Evolutionary conservation across 2,888 invertebrate genomes (phyloP).

Genomic region (Tenthredo notha): DNA sequence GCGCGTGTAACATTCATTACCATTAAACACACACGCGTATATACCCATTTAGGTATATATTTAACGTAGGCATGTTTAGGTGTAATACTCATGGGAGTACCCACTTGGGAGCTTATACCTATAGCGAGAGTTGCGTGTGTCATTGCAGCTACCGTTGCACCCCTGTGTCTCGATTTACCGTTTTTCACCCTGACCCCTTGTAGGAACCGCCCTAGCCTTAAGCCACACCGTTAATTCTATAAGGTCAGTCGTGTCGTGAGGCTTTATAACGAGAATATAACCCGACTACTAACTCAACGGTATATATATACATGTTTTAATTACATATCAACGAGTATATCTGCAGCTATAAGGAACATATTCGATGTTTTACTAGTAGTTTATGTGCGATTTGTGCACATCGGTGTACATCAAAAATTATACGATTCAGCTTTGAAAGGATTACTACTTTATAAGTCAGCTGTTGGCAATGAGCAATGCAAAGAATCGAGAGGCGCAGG

Average conservation of each 20-base stretch:
- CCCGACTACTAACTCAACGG: not conserved
- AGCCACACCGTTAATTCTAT: conserved; percentile 3
- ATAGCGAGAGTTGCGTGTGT: not conserved
- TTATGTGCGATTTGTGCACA: not conserved
- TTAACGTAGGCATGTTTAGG: not conserved
- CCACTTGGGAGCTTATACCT: not conserved
- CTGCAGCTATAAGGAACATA: not conserved
- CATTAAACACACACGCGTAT: not conserved
- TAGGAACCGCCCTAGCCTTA: not conserved
- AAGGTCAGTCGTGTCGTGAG: conserved; percentile 10
- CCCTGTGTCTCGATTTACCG: not conserved
- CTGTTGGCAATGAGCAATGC: not conserved
- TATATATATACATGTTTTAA: not conserved
- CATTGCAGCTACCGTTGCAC: conserved; percentile 14
- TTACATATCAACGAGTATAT: conserved; percentile 2
- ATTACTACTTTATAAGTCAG: not conserved
- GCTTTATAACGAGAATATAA: not conserved
- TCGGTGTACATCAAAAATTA: not conserved
- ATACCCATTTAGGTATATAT: not conserved
- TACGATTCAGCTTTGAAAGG: not conserved
- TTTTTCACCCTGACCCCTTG: conserved; percentile 13
- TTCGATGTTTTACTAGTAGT: not conserved
- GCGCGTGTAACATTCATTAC: not conserved
- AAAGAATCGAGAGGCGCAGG: conserved; percentile 1
- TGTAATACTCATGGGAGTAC: not conserved